These are phyloP conservation scores for Heteractis magnifica DNA, from an alignment of 92 coral and sea anemone species.

Conservation along the genomic window DNA sequence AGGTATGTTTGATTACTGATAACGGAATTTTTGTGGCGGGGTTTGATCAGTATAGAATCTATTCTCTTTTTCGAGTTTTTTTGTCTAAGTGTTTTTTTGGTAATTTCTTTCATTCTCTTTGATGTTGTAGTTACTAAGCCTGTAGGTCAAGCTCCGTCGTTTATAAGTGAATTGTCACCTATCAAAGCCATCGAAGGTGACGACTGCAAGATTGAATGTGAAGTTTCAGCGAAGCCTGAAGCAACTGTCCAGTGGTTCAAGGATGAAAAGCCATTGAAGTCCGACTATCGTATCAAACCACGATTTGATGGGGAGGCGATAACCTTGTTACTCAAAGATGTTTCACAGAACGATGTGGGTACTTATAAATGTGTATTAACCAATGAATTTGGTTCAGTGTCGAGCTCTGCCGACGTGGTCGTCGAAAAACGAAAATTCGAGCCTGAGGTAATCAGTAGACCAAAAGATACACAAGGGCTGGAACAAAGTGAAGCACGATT, in stretches of 20 bases:
- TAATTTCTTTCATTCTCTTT: background rate
- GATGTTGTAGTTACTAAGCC: conserved; percentile 31
- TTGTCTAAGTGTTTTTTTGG: background rate
- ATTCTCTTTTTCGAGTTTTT: background rate
- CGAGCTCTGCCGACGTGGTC: conserved; percentile 59
- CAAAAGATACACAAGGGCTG: conserved; percentile 62
- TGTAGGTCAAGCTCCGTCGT: conserved; percentile 75
- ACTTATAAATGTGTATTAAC: conserved; percentile 68
- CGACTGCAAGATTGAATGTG: conserved; percentile 66
- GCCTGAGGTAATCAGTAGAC: conserved; percentile 79
- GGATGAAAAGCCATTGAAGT: conserved; percentile 50
- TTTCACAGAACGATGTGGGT: conserved; percentile 67
- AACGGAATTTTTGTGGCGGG: background rate
- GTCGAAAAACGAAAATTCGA: conserved; percentile 44
- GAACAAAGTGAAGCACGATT: conserved; percentile 81
- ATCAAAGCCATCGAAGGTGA: conserved; percentile 78
- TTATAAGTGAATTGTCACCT: conserved; percentile 49
- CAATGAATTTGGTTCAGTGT: conserved; percentile 65
- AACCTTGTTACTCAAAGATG: conserved; percentile 57
- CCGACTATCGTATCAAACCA: conserved; percentile 65
- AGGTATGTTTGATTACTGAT: conserved; percentile 16
- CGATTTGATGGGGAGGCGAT: conserved; percentile 54
- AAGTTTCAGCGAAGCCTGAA: conserved; percentile 60
- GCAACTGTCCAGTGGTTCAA: conserved; percentile 75
- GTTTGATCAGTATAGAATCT: background rate